Evolutionary conservation across 2,888 invertebrate species (phyloP).

Genomic region (Pollenia angustigena): DNA sequence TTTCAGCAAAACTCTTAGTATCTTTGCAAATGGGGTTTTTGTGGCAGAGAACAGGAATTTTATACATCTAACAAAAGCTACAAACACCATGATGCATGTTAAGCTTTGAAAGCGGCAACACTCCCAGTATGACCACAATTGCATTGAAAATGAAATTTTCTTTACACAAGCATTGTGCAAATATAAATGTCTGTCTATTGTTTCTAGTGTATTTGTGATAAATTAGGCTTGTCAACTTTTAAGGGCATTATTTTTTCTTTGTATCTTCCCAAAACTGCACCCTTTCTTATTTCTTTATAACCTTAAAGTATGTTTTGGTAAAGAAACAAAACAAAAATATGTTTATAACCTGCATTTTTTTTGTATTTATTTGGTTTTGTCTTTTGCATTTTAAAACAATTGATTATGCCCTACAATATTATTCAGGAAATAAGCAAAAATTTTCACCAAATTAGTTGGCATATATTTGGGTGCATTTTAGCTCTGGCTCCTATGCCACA

Average conservation of each 20-base stretch:
- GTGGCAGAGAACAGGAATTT: constrained; percentile 41
- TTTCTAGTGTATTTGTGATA: constrained; percentile 78
- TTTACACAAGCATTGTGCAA: constrained; percentile 36
- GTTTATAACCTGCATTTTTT: constrained; percentile 47
- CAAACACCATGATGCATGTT: constrained; percentile 26
- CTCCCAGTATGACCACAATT: constrained; percentile 66
- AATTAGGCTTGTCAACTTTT: constrained; percentile 83
- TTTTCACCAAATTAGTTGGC: constrained; percentile 74
- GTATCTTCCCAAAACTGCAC: constrained; percentile 44
- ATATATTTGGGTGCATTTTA: constrained; percentile 34
- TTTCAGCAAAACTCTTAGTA: background rate
- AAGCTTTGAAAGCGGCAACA: constrained; percentile 16
- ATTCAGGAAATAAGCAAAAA: constrained; percentile 74
- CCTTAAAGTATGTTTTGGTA: constrained; percentile 50
- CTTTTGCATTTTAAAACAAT: constrained; percentile 67
- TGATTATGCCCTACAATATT: constrained; percentile 49
- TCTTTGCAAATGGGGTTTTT: constrained; percentile 23
- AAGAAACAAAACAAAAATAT: constrained; percentile 12
- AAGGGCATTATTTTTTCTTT: constrained; percentile 51
- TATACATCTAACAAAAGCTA: constrained; percentile 45
- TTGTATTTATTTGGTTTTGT: constrained; percentile 67
- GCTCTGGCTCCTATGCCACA: background rate
- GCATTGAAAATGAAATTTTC: constrained; percentile 69
- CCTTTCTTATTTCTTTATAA: constrained; percentile 7
- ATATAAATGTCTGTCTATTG: constrained; percentile 64